phyloP scores from a whole-genome alignment of 2,797 vertebrate species.

The Oophaga sylvatica region DNA sequence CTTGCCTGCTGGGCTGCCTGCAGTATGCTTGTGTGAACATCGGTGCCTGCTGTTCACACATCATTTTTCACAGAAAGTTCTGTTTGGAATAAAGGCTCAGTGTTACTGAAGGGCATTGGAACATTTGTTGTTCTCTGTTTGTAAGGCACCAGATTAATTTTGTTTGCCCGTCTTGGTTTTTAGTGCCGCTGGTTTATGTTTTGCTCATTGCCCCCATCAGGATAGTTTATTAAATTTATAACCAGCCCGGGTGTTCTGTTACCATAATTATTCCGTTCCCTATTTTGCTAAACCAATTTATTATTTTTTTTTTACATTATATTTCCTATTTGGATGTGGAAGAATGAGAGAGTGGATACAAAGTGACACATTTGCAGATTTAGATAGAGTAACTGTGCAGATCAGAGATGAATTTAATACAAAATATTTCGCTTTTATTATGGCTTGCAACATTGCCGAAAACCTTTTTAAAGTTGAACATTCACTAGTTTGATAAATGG shows the following conservation, averaged over 20 bases:
- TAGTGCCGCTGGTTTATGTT: background rate
- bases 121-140: conserved; percentile 69
- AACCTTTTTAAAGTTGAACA: no score
- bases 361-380: background rate
- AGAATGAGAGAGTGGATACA: background rate
- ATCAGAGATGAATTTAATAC: no score
- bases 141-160: conserved; percentile 60
- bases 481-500: no score
- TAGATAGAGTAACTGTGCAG: background rate
- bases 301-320: background rate
- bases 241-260: background rate
- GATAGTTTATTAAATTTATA: background rate
- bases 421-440: no score
- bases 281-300: background rate
- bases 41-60: conserved; percentile 77
- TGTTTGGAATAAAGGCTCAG: conserved; percentile 75
- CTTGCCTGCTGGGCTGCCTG: conserved; percentile 74
- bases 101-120: conserved; percentile 69
- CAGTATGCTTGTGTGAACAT: conserved; percentile 74
- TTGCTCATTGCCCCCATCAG: background rate
- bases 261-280: background rate
- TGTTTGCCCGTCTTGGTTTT: conserved; percentile 29
- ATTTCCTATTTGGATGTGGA: background rate
- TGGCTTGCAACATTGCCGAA: no score
- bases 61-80: conserved; percentile 72